Evolutionary conservation across 2,113 vertebrate species (phyloP).

Genomic region (Henicopernis longicauda): DNA sequence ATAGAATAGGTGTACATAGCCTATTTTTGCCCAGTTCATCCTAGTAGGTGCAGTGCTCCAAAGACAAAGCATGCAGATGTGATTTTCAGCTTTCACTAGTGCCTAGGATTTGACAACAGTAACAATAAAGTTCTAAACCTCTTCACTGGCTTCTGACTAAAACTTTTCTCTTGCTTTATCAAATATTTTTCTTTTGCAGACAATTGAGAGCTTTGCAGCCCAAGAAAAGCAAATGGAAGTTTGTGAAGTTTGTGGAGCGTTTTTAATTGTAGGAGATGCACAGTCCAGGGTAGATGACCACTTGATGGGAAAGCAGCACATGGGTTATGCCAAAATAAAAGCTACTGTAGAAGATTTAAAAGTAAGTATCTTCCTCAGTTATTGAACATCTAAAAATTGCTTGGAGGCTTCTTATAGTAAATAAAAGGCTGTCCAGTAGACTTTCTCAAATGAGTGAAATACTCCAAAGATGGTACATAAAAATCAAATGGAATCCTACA

Average conservation of each 20-base stretch:
- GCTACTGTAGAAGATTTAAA: conserved; percentile 97
- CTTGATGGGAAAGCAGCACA: conserved; percentile 99
- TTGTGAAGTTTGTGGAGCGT: conserved; percentile 98
- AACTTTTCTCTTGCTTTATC: neutral
- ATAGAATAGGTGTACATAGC: accelerated
- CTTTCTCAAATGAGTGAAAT: neutral
- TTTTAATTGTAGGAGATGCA: conserved; percentile 97
- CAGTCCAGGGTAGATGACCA: conserved; percentile 98
- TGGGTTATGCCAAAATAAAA: conserved; percentile 99
- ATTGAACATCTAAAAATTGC: neutral
- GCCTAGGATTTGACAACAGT: neutral
- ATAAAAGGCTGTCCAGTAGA: neutral
- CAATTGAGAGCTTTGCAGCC: conserved; percentile 97
- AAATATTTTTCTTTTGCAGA: conserved; percentile 71
- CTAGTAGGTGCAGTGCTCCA: neutral
- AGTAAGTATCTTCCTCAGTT: conserved; percentile 71
- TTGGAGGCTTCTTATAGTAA: neutral
- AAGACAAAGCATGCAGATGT: neutral
- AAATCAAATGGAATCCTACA: neutral
- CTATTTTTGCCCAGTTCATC: neutral
- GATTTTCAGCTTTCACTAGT: neutral
- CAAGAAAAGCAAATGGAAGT: conserved; percentile 99
- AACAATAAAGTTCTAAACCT: neutral
- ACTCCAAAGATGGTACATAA: neutral
- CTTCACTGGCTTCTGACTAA: neutral